Evolutionary conservation across 2,797 vertebrate species (phyloP).

Genomic region (Tapirus indicus): DNA sequence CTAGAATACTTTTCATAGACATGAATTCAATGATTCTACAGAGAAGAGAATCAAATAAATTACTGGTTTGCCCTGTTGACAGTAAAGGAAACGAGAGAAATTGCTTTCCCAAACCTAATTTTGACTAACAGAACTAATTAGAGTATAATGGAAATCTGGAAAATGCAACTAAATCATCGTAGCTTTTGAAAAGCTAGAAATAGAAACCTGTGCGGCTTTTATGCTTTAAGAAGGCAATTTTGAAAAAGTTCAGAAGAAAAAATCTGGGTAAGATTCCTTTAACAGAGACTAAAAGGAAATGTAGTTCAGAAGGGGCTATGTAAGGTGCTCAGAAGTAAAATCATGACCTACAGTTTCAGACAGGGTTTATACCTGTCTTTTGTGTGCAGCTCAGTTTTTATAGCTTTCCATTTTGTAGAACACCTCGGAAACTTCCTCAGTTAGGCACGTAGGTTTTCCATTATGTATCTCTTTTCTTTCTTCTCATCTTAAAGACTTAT

Average conservation of each 20-base stretch:
- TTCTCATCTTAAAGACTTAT: conserved; percentile 11
- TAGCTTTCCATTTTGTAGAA: conserved; percentile 26
- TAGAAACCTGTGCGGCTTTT: conserved; percentile 22
- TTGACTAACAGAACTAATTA: conserved; percentile 52
- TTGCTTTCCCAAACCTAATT: conserved; percentile 43
- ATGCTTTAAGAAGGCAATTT: conserved; percentile 23
- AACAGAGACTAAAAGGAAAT: conserved; percentile 8
- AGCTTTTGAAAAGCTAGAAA: conserved; percentile 50
- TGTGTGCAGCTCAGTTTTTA: not conserved
- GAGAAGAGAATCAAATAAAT: conserved; percentile 25
- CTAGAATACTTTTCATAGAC: conserved; percentile 22
- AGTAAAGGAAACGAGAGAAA: conserved; percentile 37
- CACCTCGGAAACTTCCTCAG: not conserved
- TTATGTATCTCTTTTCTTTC: not conserved
- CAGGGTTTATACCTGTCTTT: not conserved
- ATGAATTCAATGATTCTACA: not conserved
- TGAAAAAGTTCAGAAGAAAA: not conserved
- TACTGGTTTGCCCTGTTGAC: not conserved
- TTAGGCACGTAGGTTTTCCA: not conserved
- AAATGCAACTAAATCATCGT: conserved; percentile 33
- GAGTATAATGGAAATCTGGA: not conserved
- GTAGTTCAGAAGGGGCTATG: not conserved
- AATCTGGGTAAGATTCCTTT: conserved; percentile 2
- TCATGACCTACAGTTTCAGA: not conserved
- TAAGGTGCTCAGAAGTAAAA: not conserved